Evolutionary conservation across 2,113 vertebrate species (phyloP), one percentile per base, ranked within the genome.

Genomic region (Engraulis encrasicolus): DNA sequence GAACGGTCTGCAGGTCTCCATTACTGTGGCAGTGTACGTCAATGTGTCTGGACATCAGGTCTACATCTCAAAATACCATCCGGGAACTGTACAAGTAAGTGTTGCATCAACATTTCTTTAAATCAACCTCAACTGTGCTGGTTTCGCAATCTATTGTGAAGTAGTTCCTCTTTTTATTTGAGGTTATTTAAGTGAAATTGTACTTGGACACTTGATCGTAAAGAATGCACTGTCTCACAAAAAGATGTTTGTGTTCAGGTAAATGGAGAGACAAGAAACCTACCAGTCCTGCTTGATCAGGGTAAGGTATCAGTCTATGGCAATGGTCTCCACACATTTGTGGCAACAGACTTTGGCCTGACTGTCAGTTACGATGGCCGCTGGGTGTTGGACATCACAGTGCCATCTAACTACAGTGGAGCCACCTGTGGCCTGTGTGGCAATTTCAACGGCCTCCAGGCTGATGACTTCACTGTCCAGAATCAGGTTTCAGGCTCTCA

Each of bases 361-460:
- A 87, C 40, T 0, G 89, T 95, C 87, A 91, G 79, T 1, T 93
- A 91, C 0, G 88, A 92, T 83, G 91, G 92, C 61, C 50, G 6
- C 15, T 87, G 84, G 50, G 85, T 54, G 71, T 90, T 91, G 18
- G 79, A 54, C 4, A 88, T 94, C 80, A 81, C 83, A 50, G 81
- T 94, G 6, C 93, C 89, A 1, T 49, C 83, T 7, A 79, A 20
- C 48, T 93, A 90, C 79, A 87, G 86, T 17, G 91, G 84, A 31
- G 19, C 85, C 27, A 90, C 79, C 0, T 91, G 93, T 3, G 92
- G 94, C 45, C 89, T 94, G 20, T 94, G 93, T 88, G 94, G 94
- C n/a, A 89, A 94, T 85, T 94, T 94, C 82, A 93, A 94, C 83
- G 84, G 91, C 2, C 81, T 89, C 40, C n/a, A 34, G 9, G 78